Conservation (phyloP, 2,888 invertebrate genomes). For the Ophioninae sp. region DNA sequence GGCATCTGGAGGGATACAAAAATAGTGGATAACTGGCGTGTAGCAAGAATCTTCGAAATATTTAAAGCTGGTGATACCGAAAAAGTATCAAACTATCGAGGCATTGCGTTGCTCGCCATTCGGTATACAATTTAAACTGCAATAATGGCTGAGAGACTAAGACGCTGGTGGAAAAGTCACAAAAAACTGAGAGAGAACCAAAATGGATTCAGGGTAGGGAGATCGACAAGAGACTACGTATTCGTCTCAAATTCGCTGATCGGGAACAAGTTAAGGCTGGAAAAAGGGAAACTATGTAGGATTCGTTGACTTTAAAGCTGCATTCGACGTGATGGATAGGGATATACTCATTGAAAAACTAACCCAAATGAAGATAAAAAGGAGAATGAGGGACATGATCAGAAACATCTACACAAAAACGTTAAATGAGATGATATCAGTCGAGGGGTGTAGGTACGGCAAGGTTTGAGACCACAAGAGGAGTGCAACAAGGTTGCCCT, state of each 20-base stretch:
- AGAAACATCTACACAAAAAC: conserved; percentile 47
- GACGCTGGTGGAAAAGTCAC: conserved; percentile 39
- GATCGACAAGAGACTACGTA: conserved; percentile 55
- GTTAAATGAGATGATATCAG: conserved; percentile 44
- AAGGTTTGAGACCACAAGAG: conserved; percentile 46
- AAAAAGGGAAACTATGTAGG: conserved; percentile 42
- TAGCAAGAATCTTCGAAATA: conserved; percentile 12
- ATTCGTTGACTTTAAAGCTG: conserved; percentile 41
- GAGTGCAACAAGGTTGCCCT: conserved; percentile 60
- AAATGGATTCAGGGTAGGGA: conserved; percentile 55
- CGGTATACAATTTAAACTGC: conserved; percentile 49
- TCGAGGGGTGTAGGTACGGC: conserved; percentile 51
- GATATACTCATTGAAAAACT: conserved; percentile 52
- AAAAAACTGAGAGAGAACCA: conserved; percentile 57
- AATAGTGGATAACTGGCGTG: no score
- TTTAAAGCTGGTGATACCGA: conserved; percentile 40
- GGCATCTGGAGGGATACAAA: no score
- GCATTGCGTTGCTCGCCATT: conserved; percentile 47
- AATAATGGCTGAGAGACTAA: conserved; percentile 48
- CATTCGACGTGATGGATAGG: conserved; percentile 36
- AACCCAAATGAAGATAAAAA: conserved; percentile 31
- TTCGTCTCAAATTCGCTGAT: conserved; percentile 54
- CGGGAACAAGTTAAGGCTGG: conserved; percentile 33
- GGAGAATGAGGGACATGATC: conserved; percentile 52
- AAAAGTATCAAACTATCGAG: conserved; percentile 44